Conservation (phyloP, 1,140 invertebrate species). For the Drosophila bocki region DNA sequence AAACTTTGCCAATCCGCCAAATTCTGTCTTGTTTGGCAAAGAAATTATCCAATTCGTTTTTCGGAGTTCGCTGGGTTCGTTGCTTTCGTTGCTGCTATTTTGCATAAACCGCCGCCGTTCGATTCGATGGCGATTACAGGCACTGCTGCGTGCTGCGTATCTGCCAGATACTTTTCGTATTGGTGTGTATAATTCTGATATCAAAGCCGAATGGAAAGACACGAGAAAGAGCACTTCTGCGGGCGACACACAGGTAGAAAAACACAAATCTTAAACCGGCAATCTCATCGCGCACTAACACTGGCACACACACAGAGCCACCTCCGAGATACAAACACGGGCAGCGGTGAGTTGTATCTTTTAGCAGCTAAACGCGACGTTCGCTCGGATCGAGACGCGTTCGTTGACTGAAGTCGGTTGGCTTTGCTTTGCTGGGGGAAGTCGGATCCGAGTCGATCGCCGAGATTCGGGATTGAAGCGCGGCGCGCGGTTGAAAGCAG, state of each 20-base stretch:
- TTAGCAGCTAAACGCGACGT: constrained; percentile 52
- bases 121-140: constrained; percentile 44
- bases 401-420: constrained; percentile 70
- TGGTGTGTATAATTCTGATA: constrained; percentile 59
- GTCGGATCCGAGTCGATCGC: constrained; percentile 34
- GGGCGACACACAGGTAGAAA: constrained; percentile 70
- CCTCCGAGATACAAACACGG: constrained; percentile 21
- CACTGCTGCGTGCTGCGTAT: constrained; percentile 55
- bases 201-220: constrained; percentile 52
- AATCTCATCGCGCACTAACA: constrained; percentile 55
- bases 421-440: constrained; percentile 17
- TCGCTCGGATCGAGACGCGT: constrained; percentile 71
- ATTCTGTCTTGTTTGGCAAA: constrained; percentile 47
- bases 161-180: constrained; percentile 62
- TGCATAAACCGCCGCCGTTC: constrained; percentile 47
- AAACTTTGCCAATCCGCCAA: constrained; percentile 49
- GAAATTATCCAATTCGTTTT: constrained; percentile 68
- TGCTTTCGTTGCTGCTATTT: constrained; percentile 67
- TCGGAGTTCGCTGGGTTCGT: constrained; percentile 58
- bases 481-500: constrained; percentile 66
- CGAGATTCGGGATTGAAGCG: constrained; percentile 56
- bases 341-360: constrained; percentile 25
- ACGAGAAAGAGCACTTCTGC: constrained; percentile 47
- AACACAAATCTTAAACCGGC: constrained; percentile 75
- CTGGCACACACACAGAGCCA: constrained; percentile 28